phyloP scores from a whole-genome alignment of 2,113 vertebrate species.

The Astatoreochromis straeleni region DNA sequence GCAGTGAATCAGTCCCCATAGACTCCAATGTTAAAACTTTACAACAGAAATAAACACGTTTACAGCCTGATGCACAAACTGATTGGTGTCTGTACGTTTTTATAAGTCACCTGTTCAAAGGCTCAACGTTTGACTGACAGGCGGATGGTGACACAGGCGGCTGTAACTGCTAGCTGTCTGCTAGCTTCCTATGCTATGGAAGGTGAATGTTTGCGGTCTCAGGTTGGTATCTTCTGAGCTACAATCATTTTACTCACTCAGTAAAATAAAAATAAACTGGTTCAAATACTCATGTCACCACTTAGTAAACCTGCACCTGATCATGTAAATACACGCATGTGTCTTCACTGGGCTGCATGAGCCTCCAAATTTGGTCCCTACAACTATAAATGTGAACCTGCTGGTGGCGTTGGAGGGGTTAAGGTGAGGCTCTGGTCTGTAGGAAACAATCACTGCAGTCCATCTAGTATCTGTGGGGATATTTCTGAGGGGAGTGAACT shows the following conservation, averaged over 20 bases:
- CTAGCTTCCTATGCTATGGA: not conserved
- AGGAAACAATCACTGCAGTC: not conserved
- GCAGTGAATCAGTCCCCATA: not conserved
- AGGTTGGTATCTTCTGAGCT: not conserved
- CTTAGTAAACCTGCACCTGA: not conserved
- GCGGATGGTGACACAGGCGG: not conserved
- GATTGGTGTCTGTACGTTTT: not conserved
- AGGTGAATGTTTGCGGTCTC: not conserved
- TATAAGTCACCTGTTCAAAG: not conserved
- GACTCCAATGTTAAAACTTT: not conserved
- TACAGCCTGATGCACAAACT: not conserved
- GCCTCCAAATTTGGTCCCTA: not conserved
- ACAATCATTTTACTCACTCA: not conserved
- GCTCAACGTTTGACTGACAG: not conserved
- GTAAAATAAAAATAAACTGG: not conserved
- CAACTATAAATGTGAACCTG: not conserved
- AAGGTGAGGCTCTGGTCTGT: not conserved
- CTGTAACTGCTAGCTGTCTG: not conserved
- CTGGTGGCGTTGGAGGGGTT: not conserved
- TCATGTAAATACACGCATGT: not conserved
- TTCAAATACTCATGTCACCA: not conserved
- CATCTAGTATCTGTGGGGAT: not conserved
- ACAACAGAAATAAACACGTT: not conserved
- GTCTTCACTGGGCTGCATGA: not conserved
- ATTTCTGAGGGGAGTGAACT: not conserved